Evolutionary conservation across 2,888 invertebrate species (phyloP).

Genomic region (Melanargia galathea): DNA sequence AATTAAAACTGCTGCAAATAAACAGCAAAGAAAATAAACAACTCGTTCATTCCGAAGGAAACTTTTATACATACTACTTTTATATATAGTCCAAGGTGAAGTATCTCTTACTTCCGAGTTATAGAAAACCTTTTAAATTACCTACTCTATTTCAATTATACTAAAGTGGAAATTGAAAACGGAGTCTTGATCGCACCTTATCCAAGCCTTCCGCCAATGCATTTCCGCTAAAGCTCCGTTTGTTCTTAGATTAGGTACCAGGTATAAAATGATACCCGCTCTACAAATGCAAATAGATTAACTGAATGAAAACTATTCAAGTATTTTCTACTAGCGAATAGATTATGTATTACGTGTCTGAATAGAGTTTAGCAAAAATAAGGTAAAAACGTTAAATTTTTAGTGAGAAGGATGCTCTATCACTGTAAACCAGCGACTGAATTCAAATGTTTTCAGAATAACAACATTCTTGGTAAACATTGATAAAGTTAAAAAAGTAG

Average conservation of each 20-base stretch:
- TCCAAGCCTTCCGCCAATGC: constrained; percentile 19
- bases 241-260: constrained; percentile 13
- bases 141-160: constrained; percentile 67
- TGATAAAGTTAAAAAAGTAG: too few species aligned
- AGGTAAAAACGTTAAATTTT: neutral
- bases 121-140: constrained; percentile 42
- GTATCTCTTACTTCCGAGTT: constrained; percentile 24
- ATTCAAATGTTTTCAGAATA: too few species aligned
- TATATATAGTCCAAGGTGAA: constrained; percentile 21
- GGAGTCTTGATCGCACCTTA: constrained; percentile 37
- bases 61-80: too few species aligned
- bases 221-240: constrained; percentile 12
- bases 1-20: too few species aligned
- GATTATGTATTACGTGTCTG: neutral
- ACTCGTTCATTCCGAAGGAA: neutral
- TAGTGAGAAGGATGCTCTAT: too few species aligned
- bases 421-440: too few species aligned
- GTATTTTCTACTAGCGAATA: constrained; percentile 10
- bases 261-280: constrained; percentile 18
- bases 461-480: too few species aligned
- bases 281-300: constrained; percentile 16
- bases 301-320: constrained; percentile 13
- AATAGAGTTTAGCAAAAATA: neutral
- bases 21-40: constrained; percentile 4
- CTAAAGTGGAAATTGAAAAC: constrained; percentile 71